A percentile compares a stretch with the other conserved stretches of the same genome.
Conservation (phyloP, 2,797 vertebrate species). For the Melanotaenia parkinsoni region DNA sequence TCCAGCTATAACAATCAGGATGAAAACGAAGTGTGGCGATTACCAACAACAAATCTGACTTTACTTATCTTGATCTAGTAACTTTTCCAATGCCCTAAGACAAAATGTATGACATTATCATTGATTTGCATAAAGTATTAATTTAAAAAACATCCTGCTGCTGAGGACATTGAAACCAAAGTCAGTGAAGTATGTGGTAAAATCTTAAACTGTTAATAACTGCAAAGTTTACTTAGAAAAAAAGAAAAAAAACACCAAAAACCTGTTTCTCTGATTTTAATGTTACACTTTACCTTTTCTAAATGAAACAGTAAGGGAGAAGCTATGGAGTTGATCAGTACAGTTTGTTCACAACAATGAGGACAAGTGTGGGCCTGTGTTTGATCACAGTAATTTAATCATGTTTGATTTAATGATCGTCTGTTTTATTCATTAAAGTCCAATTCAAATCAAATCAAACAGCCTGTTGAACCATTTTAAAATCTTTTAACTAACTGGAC, state of each 20-base stretch:
- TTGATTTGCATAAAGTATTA: constrained; percentile 31
- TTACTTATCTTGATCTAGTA: constrained; percentile 11
- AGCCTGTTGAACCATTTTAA: constrained; percentile 38
- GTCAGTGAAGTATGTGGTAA: constrained; percentile 16
- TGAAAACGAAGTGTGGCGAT: constrained; percentile 38
- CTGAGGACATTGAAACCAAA: constrained; percentile 28
- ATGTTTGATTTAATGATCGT: constrained; percentile 31
- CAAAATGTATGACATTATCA: constrained; percentile 17
- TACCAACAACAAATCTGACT: constrained; percentile 12
- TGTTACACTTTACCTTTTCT: constrained; percentile 12
- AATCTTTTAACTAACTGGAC: constrained; percentile 31
- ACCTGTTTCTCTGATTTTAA: constrained; percentile 17
- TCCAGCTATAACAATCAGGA: constrained; percentile 1
- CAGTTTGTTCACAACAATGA: constrained; percentile 1
- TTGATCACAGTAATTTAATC: constrained; percentile 19
- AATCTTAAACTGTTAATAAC: not conserved
- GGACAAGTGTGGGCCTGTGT: not conserved
- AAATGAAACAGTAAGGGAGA: constrained; percentile 1
- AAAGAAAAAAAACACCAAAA: constrained; percentile 12
- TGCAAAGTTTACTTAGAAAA: constrained; percentile 16
- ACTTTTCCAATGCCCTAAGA: constrained; percentile 12
- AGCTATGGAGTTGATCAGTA: constrained; percentile 15
- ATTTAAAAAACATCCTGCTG: not conserved
- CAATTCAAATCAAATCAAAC: constrained; percentile 28
- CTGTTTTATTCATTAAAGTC: constrained; percentile 36